A percentile compares a stretch with the other conserved stretches of the same genome.
Evolutionary conservation across 1,140 invertebrate genomes (phyloP).

Genomic region (Pentalonia nigronervosa): DNA sequence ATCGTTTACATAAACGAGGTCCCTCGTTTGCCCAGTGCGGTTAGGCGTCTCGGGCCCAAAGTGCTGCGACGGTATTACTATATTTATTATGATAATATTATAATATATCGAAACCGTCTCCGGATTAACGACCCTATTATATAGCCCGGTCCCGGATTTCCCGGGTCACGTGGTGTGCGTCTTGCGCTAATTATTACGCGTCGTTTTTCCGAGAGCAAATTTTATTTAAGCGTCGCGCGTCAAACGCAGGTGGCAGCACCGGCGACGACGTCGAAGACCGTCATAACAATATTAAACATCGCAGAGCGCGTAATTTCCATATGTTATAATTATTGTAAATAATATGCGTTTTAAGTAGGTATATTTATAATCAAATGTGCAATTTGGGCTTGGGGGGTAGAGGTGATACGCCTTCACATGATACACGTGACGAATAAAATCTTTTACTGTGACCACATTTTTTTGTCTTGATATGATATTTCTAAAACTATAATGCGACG

Average conservation of each 20-base stretch:
- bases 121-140: not conserved
- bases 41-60: not conserved
- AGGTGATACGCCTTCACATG: too few species aligned
- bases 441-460: too few species aligned
- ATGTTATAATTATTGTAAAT: too few species aligned
- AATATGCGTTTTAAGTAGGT: too few species aligned
- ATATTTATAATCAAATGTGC: not conserved
- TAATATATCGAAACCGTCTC: not conserved
- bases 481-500: too few species aligned
- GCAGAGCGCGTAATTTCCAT: not conserved
- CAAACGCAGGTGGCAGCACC: not conserved
- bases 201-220: not conserved
- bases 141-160: not conserved
- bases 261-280: not conserved
- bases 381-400: not conserved
- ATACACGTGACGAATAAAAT: too few species aligned
- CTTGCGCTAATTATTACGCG: not conserved
- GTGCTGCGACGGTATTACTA: not conserved
- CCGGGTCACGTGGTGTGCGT: not conserved
- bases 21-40: not conserved
- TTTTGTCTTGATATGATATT: too few species aligned
- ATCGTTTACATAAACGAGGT: conserved; percentile 10
- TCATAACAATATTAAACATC: not conserved
- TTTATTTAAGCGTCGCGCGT: not conserved
- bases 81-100: not conserved